Percentiles rank a stretch among this genome's conserved stretches.
Evolutionary conservation across 2,888 invertebrate genomes (phyloP).

Genomic region (Aspidiotus rigidus): DNA sequence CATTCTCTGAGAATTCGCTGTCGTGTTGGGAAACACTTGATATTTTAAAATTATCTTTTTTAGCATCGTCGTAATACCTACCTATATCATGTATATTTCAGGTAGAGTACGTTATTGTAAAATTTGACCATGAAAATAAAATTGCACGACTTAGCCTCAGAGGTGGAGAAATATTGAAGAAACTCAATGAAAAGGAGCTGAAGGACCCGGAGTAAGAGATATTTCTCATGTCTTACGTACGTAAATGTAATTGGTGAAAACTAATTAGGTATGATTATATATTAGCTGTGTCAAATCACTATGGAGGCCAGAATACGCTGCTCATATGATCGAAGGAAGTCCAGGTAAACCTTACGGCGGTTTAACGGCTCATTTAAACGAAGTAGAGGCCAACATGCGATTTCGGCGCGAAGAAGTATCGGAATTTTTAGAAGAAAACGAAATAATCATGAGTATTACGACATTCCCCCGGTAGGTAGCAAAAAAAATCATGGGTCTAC

Average conservation of each 20-base stretch:
- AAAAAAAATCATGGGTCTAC: not conserved
- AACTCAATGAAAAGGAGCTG: slow-evolving; percentile 71
- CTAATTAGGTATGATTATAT: not conserved
- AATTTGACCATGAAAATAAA: slow-evolving; percentile 79
- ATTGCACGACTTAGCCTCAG: slow-evolving; percentile 76
- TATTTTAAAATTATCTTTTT: too few relatives aligned
- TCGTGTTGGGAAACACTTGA: too few relatives aligned
- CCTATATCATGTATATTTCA: slow-evolving; percentile 40
- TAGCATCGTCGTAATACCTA: too few relatives aligned
- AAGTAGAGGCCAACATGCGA: slow-evolving; percentile 96
- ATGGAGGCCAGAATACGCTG: slow-evolving; percentile 97
- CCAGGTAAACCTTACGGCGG: slow-evolving; percentile 94
- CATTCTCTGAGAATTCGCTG: not conserved
- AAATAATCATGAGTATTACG: slow-evolving; percentile 81
- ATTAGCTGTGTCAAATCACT: slow-evolving; percentile 58
- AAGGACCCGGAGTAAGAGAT: slow-evolving; percentile 60
- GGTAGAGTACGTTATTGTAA: slow-evolving; percentile 92
- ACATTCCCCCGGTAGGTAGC: slow-evolving; percentile 74
- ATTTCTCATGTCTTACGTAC: too few relatives aligned
- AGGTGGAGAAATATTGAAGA: slow-evolving; percentile 66
- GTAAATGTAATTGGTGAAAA: too few relatives aligned
- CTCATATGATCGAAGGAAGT: slow-evolving; percentile 99
- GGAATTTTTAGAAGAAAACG: slow-evolving; percentile 63
- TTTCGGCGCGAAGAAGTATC: slow-evolving; percentile 76
- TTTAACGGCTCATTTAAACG: slow-evolving; percentile 89